A percentile compares a stretch with the other conserved stretches of the same genome.
Conservation (phyloP, 2,797 vertebrate species). For the Sebastes hubbsi region DNA sequence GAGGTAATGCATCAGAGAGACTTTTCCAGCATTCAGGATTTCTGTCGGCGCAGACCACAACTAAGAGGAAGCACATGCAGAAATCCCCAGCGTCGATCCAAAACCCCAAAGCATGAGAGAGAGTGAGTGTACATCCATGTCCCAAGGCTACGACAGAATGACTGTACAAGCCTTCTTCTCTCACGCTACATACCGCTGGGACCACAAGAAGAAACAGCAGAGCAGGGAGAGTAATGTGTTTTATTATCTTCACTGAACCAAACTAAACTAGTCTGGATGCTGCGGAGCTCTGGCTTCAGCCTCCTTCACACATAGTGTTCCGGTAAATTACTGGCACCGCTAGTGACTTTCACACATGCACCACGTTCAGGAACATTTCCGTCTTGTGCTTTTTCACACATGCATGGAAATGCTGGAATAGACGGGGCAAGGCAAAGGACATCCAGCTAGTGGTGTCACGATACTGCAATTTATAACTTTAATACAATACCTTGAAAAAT, state of each 20-base stretch:
- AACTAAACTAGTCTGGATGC: conserved; percentile 6
- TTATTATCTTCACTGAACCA: conserved; percentile 24
- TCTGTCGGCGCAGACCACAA: conserved; percentile 63
- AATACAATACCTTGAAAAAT: no score
- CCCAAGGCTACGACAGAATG: conserved; percentile 58
- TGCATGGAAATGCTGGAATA: background rate
- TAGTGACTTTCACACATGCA: background rate
- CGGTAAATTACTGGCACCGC: background rate
- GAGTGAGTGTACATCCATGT: conserved; percentile 66
- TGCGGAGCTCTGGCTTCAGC: background rate
- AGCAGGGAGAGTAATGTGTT: conserved; percentile 6
- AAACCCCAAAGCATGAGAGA: conserved; percentile 63
- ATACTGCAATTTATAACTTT: no score
- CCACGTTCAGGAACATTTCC: no score
- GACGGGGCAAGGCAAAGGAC: background rate
- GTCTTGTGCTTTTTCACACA: no score
- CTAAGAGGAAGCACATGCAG: conserved; percentile 68
- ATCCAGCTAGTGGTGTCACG: no score
- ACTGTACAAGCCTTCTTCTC: conserved; percentile 54
- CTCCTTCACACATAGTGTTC: background rate
- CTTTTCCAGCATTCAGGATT: conserved; percentile 42
- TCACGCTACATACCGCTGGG: conserved; percentile 60
- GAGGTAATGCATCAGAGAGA: conserved; percentile 41
- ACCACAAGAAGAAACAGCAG: conserved; percentile 53
- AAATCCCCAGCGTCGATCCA: conserved; percentile 72